A percentile compares a stretch with the other conserved stretches of the same genome.
Conservation (phyloP, 2,888 invertebrate species). For the Noctua comes region DNA sequence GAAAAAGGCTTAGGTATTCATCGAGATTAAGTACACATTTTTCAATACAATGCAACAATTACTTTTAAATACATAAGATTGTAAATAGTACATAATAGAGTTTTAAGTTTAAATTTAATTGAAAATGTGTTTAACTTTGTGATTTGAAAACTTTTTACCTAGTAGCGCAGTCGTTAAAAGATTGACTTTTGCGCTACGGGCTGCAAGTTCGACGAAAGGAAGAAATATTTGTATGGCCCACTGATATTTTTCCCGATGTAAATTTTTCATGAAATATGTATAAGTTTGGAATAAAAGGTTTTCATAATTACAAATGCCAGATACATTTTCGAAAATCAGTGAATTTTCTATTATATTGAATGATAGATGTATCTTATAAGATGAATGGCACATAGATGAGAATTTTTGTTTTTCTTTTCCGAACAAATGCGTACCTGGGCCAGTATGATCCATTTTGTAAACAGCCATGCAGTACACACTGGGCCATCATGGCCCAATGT, state of each 20-base stretch:
- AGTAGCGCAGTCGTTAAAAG: background rate
- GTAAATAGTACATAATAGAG: constrained; percentile 30
- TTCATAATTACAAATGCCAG: constrained; percentile 13
- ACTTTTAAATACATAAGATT: constrained; percentile 12
- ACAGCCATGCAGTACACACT: background rate
- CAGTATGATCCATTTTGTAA: constrained; percentile 15
- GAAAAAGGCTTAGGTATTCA: background rate
- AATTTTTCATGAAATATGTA: background rate
- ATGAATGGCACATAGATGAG: background rate
- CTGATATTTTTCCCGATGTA: background rate
- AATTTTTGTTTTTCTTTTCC: background rate
- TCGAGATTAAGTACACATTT: background rate
- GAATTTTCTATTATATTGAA: constrained; percentile 19
- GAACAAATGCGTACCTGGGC: background rate
- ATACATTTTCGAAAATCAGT: constrained; percentile 31
- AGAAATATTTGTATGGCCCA: constrained; percentile 12
- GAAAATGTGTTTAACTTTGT: constrained; percentile 22
- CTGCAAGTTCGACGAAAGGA: background rate
- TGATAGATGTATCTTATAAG: constrained; percentile 17
- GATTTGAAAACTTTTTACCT: background rate
- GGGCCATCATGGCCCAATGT: background rate
- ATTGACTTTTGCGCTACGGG: background rate
- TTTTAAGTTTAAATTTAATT: background rate
- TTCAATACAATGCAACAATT: constrained; percentile 27
- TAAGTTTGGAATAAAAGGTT: background rate